Evolutionary conservation across 2,797 vertebrate genomes (phyloP), one percentile per base, ranked within the genome.

Genomic region (Amazona ochrocephala): DNA sequence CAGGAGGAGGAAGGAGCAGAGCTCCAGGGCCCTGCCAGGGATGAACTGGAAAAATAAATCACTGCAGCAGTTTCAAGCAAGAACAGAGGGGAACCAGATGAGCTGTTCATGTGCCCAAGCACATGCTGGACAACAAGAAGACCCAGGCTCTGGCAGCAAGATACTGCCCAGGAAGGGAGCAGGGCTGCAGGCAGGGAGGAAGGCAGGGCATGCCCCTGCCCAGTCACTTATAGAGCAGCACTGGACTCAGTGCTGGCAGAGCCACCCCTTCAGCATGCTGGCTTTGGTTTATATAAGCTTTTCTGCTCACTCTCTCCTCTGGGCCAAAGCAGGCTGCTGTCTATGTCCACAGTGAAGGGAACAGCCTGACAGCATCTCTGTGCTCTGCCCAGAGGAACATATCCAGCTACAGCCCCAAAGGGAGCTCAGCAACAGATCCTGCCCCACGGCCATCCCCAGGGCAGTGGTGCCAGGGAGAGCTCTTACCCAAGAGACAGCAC

Each of bases 201-300:
- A 58, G n/a, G 56, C 21, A 44, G 10, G 9, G 26, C 89, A 42
- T 0, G 1, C 37, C 56, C 11, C 58, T 66, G 66, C 62, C 41
- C 30, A 9, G 66, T 20, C 62, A 13, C 37, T 74, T 12, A 7
- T 10, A 1, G 61, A 32, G n/a, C 6, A 32, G 32, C 75, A 19
- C 34, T 8, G 62, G 30, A 2, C 64, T 45, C 5, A 18, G 48
- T 60, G 51, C 37, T 1, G 1, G 11, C 2, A 22, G 1, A 0
- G 7, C 10, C 6, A 0, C 39, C 32, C 68, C 73, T 54, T 67
- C 0, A 3, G 67, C 21, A 6, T 37, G 12, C n/a, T 77, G 24
- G 2, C 1, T 10, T 22, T 19, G 48, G 16, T 32, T 75, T 79
- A 11, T 30, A 20, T 17, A 85, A 84, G 24, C 5, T 13, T 47